A percentile compares a stretch with the other conserved stretches of the same genome.
These are phyloP conservation scores for Crocuta crocuta DNA, from an alignment of 2,113 vertebrate genomes.

Conservation along the genomic window DNA sequence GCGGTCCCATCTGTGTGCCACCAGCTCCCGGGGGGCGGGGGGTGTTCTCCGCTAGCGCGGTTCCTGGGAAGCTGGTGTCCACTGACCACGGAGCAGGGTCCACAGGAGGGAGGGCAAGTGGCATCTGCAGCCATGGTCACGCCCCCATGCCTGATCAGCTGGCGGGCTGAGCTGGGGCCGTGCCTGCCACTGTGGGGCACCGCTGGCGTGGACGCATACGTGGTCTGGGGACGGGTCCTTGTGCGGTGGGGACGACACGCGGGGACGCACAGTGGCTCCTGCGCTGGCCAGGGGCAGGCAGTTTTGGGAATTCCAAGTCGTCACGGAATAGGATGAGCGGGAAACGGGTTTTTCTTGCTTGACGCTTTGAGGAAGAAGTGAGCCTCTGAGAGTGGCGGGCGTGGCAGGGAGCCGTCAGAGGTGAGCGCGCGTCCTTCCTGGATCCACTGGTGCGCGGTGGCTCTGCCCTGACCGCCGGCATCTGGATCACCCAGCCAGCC, in stretches of 20 bases:
- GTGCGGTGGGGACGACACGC: accelerated
- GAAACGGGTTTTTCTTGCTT: not conserved
- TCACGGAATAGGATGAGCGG: not conserved
- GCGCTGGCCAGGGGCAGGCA: not conserved
- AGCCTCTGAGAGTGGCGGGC: accelerated
- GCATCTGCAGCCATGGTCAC: accelerated
- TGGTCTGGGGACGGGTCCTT: not conserved
- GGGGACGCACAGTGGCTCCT: not conserved
- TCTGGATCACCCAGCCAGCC: not conserved
- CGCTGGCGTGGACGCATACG: accelerated
- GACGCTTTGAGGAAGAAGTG: not conserved
- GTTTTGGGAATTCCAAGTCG: not conserved
- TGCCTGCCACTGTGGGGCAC: not conserved
- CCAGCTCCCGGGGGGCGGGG: not conserved
- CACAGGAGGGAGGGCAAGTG: not conserved
- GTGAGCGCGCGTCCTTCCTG: not conserved
- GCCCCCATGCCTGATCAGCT: not conserved
- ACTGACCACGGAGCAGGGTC: too few relatives aligned
- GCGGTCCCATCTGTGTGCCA: not conserved
- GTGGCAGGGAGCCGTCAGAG: accelerated
- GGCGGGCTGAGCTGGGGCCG: accelerated
- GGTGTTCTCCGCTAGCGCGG: too few relatives aligned
- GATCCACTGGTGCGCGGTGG: not conserved
- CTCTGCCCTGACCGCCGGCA: not conserved
- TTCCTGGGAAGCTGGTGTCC: not conserved